Conservation (phyloP, 2,888 invertebrate species). For the Notodromas monacha region DNA sequence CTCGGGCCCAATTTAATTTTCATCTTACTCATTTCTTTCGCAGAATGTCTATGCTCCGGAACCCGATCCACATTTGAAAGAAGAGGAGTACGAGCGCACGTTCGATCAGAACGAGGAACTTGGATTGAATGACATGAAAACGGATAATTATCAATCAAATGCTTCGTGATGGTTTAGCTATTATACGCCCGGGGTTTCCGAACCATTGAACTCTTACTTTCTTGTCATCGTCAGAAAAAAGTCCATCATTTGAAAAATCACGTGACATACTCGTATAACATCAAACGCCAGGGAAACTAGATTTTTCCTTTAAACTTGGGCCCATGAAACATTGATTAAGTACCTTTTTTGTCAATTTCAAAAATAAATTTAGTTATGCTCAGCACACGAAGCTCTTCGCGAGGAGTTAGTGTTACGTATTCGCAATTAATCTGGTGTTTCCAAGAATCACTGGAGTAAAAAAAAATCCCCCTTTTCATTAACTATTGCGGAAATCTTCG, state of each 20-base stretch:
- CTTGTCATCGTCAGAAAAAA: neutral
- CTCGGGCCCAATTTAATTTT: neutral
- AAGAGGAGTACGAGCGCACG: slow-evolving; percentile 42
- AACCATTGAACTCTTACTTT: neutral
- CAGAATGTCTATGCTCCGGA: slow-evolving; percentile 33
- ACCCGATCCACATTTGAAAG: slow-evolving; percentile 31
- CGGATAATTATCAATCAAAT: slow-evolving; percentile 34
- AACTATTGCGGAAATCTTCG: too few relatives aligned
- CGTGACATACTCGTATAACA: neutral
- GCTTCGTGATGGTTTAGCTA: slow-evolving; percentile 1
- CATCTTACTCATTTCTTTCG: slow-evolving; percentile 11
- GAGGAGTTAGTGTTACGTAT: too few relatives aligned
- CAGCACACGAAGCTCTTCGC: too few relatives aligned
- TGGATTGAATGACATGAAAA: slow-evolving; percentile 80
- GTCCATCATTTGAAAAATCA: neutral
- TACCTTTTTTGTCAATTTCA: too few relatives aligned
- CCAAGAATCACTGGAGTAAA: too few relatives aligned
- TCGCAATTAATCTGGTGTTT: too few relatives aligned
- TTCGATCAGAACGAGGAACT: slow-evolving; percentile 79
- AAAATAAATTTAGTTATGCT: too few relatives aligned
- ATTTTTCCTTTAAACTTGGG: too few relatives aligned
- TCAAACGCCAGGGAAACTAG: neutral
- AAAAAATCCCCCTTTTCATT: too few relatives aligned
- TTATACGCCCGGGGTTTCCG: too few relatives aligned
- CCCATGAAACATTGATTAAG: too few relatives aligned